Conservation (phyloP, 2,888 invertebrate genomes). For the Macrostomum cliftonense region DNA sequence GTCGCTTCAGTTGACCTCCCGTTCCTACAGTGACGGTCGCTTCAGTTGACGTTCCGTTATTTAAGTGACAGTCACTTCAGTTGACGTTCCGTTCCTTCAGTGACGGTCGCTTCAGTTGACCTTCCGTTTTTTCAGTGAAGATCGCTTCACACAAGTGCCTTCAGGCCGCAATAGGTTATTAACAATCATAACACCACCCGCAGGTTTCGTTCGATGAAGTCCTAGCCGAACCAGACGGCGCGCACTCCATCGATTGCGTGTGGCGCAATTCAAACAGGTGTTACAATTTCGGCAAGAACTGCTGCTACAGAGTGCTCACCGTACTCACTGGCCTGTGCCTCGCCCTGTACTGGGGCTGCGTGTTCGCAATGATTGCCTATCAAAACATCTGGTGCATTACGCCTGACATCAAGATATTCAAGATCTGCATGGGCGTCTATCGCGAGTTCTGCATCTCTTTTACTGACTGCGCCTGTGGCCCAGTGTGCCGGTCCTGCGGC, state of each 20-base stretch:
- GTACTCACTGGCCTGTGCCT: slow-evolving; percentile 49
- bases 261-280: slow-evolving; percentile 50
- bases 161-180: no score
- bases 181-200: no score
- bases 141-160: no score
- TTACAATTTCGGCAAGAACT: slow-evolving; percentile 47
- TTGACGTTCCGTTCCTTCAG: no score
- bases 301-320: slow-evolving; percentile 50
- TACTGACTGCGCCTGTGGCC: slow-evolving; percentile 4
- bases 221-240: slow-evolving; percentile 36
- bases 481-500: slow-evolving; percentile 7
- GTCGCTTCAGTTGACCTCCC: no score
- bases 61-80: no score
- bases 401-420: slow-evolving; percentile 44
- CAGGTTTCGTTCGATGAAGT: slow-evolving; percentile 36
- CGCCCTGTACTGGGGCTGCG: slow-evolving; percentile 42
- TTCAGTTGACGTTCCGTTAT: no score
- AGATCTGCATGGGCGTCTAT: slow-evolving; percentile 6
- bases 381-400: slow-evolving; percentile 53
- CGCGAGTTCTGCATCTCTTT: slow-evolving; percentile 1
- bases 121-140: no score
- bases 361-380: slow-evolving; percentile 40
- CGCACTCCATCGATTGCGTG: slow-evolving; percentile 42
- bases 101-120: no score
- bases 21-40: no score